Percentiles rank a stretch among this genome's conserved stretches.
Conservation (phyloP, 2,113 vertebrate species). For the Phalacrocorax pelagicus region DNA sequence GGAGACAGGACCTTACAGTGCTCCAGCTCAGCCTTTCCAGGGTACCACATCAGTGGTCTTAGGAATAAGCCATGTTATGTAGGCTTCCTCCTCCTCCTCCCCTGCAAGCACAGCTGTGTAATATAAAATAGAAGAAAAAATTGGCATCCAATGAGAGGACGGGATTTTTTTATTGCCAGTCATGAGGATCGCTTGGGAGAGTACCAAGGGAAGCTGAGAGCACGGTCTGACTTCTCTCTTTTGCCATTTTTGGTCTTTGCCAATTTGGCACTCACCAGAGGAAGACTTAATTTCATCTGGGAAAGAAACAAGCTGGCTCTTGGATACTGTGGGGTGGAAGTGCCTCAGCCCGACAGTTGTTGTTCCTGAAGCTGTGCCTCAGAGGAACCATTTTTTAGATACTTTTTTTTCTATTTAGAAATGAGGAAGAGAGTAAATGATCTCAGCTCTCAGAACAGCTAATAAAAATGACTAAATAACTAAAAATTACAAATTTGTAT, state of each 20-base stretch:
- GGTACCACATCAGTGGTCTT: neutral
- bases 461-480: constrained; percentile 3
- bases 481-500: neutral
- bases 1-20: neutral
- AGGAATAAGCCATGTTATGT: neutral
- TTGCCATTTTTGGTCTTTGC: constrained; percentile 7
- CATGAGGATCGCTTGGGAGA: constrained; percentile 9
- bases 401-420: neutral
- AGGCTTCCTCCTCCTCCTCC: neutral
- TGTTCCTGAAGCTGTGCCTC: neutral
- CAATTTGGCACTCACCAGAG: neutral
- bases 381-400: neutral
- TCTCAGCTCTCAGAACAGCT: constrained; percentile 7
- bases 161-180: neutral
- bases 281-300: constrained; percentile 35
- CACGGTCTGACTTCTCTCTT: neutral
- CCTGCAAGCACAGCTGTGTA: constrained; percentile 23
- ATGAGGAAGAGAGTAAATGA: neutral
- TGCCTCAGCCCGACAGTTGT: neutral
- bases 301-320: constrained; percentile 1
- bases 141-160: neutral
- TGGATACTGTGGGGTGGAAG: neutral
- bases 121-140: constrained; percentile 2
- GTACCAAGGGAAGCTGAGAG: constrained; percentile 6
- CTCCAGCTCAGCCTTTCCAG: neutral